phyloP scores from a whole-genome alignment of 1,140 invertebrate genomes.

The Rhopalosiphum maidis region DNA sequence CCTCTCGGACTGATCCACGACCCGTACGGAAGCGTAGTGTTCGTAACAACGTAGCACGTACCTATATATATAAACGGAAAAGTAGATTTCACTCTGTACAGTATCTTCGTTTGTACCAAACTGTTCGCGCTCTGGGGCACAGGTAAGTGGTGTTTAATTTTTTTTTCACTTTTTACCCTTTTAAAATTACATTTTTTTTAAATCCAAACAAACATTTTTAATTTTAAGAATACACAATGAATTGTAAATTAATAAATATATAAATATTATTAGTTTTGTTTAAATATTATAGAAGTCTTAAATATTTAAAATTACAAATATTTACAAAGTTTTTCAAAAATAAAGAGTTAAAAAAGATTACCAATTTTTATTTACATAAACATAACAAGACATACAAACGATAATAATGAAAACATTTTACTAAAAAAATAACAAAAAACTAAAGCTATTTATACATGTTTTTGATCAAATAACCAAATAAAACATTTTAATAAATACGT shows the following conservation, averaged over 20 bases:
- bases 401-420: not conserved
- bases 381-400: no score
- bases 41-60: slow-evolving; percentile 5
- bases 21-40: slow-evolving; percentile 37
- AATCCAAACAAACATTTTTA: not conserved
- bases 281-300: no score
- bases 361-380: not conserved
- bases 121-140: slow-evolving; percentile 34
- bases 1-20: slow-evolving; percentile 23
- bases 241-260: not conserved
- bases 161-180: not conserved
- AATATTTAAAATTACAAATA: not conserved
- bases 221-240: not conserved
- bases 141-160: slow-evolving; percentile 34
- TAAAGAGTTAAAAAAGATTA: not conserved
- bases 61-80: slow-evolving; percentile 23
- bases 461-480: not conserved
- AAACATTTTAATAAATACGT: not conserved
- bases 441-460: not conserved
- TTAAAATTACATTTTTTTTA: not conserved
- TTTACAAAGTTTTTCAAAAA: not conserved
- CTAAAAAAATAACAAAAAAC: not conserved
- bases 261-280: not conserved
- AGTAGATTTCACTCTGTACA: slow-evolving; percentile 28
- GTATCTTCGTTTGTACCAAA: slow-evolving; percentile 38